Percentiles rank a stretch among this genome's conserved stretches.
Evolutionary conservation across 2,797 vertebrate genomes (phyloP).

Genomic region (Parotocinclus haroldoi): DNA sequence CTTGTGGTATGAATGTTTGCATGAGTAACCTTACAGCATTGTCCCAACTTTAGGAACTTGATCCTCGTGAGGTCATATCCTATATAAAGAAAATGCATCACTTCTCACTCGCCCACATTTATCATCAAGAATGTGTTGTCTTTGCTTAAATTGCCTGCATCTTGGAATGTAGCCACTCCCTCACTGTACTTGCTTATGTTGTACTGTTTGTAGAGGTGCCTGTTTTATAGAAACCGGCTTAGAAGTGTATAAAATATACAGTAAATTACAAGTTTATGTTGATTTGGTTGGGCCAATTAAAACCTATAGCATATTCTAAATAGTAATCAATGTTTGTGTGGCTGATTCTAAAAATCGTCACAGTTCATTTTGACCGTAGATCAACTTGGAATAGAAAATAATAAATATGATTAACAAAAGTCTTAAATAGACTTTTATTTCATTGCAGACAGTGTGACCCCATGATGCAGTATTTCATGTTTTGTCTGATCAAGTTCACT

Average conservation of each 20-base stretch:
- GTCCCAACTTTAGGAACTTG: conserved; percentile 1
- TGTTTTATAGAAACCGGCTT: not conserved
- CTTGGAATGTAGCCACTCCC: conserved; percentile 21
- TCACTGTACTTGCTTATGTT: not conserved
- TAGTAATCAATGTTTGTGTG: too few species aligned
- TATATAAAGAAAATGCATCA: conserved; percentile 6
- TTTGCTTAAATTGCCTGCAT: conserved; percentile 36
- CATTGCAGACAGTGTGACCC: too few species aligned
- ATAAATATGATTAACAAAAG: too few species aligned
- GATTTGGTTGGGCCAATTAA: too few species aligned
- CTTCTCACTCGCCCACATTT: not conserved
- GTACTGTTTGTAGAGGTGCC: not conserved
- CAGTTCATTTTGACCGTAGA: too few species aligned
- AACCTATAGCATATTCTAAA: too few species aligned
- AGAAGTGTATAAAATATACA: not conserved
- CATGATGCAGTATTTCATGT: too few species aligned
- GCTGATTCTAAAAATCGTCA: too few species aligned
- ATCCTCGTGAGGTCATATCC: conserved; percentile 17
- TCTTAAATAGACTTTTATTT: too few species aligned
- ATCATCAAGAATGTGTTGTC: conserved; percentile 1
- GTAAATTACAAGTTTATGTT: too few species aligned
- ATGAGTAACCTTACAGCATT: conserved; percentile 1
- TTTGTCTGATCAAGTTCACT: too few species aligned
- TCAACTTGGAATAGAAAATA: too few species aligned
- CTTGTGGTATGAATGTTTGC: conserved; percentile 9